These are phyloP conservation scores for Podabrus alpinus DNA, from an alignment of 2,888 invertebrate genomes.

Conservation along the genomic window DNA sequence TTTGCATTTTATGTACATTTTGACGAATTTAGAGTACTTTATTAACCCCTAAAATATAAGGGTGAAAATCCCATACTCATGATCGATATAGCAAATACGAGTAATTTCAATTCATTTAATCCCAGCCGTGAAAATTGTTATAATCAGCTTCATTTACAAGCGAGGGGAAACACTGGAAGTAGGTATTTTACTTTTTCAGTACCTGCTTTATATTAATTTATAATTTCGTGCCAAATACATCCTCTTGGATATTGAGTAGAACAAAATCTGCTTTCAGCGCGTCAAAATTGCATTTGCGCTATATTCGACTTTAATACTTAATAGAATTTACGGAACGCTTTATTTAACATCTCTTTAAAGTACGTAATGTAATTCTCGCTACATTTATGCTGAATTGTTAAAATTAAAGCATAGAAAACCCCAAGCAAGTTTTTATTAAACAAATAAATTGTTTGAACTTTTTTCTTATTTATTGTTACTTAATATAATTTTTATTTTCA, in stretches of 20 bases:
- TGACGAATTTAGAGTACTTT: neutral
- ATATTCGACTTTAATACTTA: neutral
- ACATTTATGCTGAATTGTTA: neutral
- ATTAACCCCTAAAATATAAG: too few relatives aligned
- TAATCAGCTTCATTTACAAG: too few relatives aligned
- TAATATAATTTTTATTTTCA: slow-evolving; percentile 47
- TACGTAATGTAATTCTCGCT: neutral
- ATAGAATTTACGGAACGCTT: neutral
- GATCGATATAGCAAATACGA: neutral
- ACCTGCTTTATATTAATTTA: neutral
- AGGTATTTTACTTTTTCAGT: neutral
- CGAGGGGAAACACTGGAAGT: too few relatives aligned
- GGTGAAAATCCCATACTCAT: too few relatives aligned
- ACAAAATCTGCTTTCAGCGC: neutral
- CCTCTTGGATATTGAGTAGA: neutral
- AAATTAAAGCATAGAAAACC: neutral
- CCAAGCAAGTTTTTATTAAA: neutral
- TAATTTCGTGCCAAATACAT: neutral
- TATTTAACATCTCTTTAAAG: neutral
- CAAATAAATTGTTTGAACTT: neutral
- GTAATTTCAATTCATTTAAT: neutral
- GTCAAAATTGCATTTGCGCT: neutral
- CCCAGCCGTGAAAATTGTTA: neutral
- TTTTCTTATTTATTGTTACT: neutral
- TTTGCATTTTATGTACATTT: neutral